phyloP scores from a whole-genome alignment of 1,140 invertebrate species.

The Tetraneura akinire region DNA sequence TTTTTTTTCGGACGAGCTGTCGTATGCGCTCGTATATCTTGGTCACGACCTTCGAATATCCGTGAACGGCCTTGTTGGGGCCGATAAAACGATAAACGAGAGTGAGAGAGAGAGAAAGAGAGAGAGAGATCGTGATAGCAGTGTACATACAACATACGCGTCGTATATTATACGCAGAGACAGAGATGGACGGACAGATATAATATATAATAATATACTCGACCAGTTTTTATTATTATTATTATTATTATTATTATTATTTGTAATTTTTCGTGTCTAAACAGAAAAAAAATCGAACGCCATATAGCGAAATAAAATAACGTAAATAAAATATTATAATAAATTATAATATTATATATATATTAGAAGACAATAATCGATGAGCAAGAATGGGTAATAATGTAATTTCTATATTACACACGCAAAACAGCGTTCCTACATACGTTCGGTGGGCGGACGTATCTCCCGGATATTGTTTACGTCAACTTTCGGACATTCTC shows the following conservation, averaged over 20 bases:
- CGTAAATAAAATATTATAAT: not conserved
- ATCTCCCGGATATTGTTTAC: conserved; percentile 49
- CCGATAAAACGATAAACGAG: not conserved
- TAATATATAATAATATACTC: too few relatives aligned
- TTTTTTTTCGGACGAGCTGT: too few relatives aligned
- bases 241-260: too few relatives aligned
- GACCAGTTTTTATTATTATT: conserved; percentile 11
- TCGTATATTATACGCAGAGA: not conserved
- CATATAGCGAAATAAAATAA: not conserved
- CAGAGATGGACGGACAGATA: too few relatives aligned
- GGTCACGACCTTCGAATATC: conserved; percentile 49
- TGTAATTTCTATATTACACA: too few relatives aligned
- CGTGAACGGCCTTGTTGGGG: conserved; percentile 49
- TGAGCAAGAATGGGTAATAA: not conserved
- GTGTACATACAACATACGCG: too few relatives aligned
- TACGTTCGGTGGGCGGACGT: conserved; percentile 19
- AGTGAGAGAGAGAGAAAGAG: not conserved
- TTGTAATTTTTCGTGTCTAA: conserved; percentile 37
- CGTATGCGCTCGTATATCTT: not conserved
- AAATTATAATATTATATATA: not conserved
- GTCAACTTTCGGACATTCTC: conserved; percentile 23
- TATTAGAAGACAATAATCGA: conserved; percentile 17
- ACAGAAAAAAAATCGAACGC: conserved; percentile 6
- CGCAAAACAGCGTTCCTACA: too few relatives aligned
- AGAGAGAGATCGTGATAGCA: too few relatives aligned